These are phyloP conservation scores for Syngnathus typhle DNA, from an alignment of 2,113 vertebrate genomes.

Conservation along the genomic window DNA sequence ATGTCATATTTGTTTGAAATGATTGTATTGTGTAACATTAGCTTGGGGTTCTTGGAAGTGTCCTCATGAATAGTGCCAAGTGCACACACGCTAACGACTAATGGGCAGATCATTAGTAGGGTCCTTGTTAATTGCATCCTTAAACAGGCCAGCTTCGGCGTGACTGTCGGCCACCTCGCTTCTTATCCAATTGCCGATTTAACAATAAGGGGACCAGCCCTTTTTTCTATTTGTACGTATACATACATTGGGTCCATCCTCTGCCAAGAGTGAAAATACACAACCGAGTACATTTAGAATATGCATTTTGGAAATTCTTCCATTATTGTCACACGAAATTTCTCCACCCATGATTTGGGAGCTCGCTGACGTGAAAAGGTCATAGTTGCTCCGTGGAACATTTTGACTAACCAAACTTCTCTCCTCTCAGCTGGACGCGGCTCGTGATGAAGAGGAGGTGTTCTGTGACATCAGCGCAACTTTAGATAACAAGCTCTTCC, in stretches of 20 bases:
- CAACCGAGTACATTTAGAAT: too few species aligned
- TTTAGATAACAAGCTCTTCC: conserved; percentile 89
- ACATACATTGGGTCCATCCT: too few species aligned
- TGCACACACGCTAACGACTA: not conserved
- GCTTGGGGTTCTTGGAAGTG: not conserved
- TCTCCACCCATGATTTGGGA: too few species aligned
- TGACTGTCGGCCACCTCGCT: not conserved
- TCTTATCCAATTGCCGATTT: not conserved
- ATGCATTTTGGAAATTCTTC: too few species aligned
- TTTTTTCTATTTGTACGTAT: too few species aligned
- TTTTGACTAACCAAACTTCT: not conserved
- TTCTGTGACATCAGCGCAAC: conserved; percentile 90
- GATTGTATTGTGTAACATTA: not conserved
- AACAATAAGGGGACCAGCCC: too few species aligned
- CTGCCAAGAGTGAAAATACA: too few species aligned
- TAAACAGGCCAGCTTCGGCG: not conserved
- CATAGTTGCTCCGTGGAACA: not conserved
- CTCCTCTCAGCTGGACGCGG: conserved; percentile 82
- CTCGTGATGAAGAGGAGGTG: conserved; percentile 91
- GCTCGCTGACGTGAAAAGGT: too few species aligned
- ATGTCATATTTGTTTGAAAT: too few species aligned
- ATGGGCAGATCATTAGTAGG: not conserved
- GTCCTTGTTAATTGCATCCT: not conserved
- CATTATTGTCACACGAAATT: too few species aligned
- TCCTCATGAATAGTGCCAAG: not conserved